phyloP scores from a whole-genome alignment of 1,140 invertebrate genomes.

The Listronotus bonariensis region DNA sequence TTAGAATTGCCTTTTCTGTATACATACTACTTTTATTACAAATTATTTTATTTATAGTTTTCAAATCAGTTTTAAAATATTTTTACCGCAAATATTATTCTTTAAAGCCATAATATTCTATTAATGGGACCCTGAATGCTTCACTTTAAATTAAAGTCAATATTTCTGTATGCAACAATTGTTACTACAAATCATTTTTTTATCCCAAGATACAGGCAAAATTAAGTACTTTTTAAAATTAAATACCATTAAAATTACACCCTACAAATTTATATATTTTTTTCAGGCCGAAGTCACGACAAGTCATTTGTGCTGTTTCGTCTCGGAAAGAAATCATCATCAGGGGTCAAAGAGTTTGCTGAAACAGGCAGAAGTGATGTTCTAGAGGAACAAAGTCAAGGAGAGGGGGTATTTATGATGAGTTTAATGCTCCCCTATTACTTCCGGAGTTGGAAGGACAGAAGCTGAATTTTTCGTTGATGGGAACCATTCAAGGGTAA shows the following conservation, averaged over 20 bases:
- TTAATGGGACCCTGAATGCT: too few relatives aligned
- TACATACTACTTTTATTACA: too few relatives aligned
- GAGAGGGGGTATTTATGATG: slow-evolving; percentile 72
- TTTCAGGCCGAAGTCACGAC: slow-evolving; percentile 84
- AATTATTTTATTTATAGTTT: too few relatives aligned
- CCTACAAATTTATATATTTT: slow-evolving; percentile 29
- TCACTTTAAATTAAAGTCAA: too few relatives aligned
- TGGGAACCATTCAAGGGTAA: slow-evolving; percentile 82
- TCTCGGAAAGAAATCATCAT: slow-evolving; percentile 72
- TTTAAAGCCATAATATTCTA: too few relatives aligned
- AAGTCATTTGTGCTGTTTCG: slow-evolving; percentile 78
- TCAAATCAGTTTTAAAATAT: too few relatives aligned
- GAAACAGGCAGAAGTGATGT: slow-evolving; percentile 77
- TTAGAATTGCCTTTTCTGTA: too few relatives aligned
- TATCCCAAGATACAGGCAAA: too few relatives aligned
- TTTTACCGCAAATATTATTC: too few relatives aligned
- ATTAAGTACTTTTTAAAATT: too few relatives aligned
- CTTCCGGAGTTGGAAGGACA: slow-evolving; percentile 75
- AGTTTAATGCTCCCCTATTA: slow-evolving; percentile 81
- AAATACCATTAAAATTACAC: background rate
- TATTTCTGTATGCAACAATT: too few relatives aligned
- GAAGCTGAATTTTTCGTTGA: slow-evolving; percentile 87
- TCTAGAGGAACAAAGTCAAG: slow-evolving; percentile 65
- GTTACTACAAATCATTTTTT: too few relatives aligned
- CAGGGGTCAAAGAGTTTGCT: slow-evolving; percentile 78